Evolutionary conservation across 2,113 vertebrate genomes (phyloP).

Genomic region (Tyto alba): DNA sequence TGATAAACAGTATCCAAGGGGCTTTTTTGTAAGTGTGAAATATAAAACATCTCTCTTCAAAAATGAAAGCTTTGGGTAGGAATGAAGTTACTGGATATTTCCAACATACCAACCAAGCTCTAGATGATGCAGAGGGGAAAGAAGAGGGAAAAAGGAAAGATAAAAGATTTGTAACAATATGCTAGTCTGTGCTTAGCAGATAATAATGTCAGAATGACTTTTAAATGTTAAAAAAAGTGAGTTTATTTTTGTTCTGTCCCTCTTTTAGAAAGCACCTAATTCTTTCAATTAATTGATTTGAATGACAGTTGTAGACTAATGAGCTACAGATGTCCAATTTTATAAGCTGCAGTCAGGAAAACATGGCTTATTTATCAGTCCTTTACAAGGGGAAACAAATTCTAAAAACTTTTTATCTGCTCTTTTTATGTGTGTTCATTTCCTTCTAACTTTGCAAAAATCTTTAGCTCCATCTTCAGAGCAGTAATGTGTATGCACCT

Average conservation of each 20-base stretch:
- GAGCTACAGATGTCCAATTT: constrained; percentile 56
- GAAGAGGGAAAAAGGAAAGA: background rate
- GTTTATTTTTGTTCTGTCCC: constrained; percentile 14
- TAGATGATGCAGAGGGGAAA: background rate
- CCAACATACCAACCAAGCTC: background rate
- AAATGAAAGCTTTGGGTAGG: background rate
- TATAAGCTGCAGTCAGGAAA: constrained; percentile 19
- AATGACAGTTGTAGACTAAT: constrained; percentile 55
- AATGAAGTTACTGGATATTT: background rate
- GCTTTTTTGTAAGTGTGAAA: background rate
- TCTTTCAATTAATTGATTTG: constrained; percentile 54
- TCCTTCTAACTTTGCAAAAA: constrained; percentile 47
- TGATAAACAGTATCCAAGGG: background rate
- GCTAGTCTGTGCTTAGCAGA: background rate
- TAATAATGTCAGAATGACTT: background rate
- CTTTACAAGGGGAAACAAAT: background rate
- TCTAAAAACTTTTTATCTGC: background rate
- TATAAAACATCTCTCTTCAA: background rate
- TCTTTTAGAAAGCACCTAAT: constrained; percentile 31
- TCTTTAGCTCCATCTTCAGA: constrained; percentile 76
- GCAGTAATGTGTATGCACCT: constrained; percentile 20
- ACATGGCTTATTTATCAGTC: constrained; percentile 30
- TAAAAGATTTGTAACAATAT: background rate
- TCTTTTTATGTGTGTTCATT: background rate
- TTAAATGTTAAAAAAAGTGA: background rate